These are phyloP conservation scores for Hypocryptadius cinnamomeus DNA, from an alignment of 2,113 vertebrate species.

Conservation along the genomic window DNA sequence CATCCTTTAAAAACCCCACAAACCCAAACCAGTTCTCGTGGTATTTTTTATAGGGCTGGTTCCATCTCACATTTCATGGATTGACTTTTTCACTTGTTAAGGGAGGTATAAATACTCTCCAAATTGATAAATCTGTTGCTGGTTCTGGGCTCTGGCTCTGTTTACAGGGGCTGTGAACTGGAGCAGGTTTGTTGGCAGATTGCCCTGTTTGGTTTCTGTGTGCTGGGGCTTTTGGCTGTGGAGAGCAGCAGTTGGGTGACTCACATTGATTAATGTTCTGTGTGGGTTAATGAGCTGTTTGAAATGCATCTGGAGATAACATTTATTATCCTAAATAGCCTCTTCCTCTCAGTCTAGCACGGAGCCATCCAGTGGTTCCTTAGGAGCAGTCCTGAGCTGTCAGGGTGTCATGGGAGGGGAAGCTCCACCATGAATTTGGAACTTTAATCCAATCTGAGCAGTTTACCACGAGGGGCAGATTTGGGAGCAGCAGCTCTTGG, in stretches of 20 bases:
- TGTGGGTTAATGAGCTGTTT: background rate
- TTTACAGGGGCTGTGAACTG: background rate
- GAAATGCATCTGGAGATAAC: background rate
- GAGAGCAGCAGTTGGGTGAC: background rate
- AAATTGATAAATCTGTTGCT: background rate
- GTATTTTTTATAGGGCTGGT: background rate
- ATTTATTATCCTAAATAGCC: background rate
- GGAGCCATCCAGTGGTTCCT: background rate
- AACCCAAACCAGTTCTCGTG: background rate
- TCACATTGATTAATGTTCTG: background rate
- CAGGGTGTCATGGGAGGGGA: background rate
- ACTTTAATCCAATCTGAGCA: background rate
- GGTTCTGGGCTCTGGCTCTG: background rate
- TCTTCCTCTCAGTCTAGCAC: background rate
- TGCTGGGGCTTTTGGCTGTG: background rate
- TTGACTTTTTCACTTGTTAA: background rate
- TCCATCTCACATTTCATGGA: accelerated
- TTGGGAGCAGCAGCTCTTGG: background rate
- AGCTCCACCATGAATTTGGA: background rate
- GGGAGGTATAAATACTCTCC: background rate
- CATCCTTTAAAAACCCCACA: background rate
- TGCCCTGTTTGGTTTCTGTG: background rate
- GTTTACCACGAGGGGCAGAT: accelerated
- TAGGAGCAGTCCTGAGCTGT: background rate
- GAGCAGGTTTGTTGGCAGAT: background rate